Conservation (phyloP, 2,113 vertebrate species). For the Myotis lucifugus region DNA sequence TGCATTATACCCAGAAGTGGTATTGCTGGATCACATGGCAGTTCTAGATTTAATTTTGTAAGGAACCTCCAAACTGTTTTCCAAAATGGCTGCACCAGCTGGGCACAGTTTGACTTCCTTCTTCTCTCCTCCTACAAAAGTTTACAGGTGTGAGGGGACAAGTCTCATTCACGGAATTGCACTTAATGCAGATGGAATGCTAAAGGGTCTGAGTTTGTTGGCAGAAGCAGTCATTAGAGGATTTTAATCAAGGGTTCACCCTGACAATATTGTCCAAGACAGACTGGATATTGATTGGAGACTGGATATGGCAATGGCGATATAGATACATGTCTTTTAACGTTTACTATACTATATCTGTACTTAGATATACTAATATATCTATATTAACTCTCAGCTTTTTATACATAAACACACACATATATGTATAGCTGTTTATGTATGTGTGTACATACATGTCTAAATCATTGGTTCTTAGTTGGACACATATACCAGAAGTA, state of each 20-base stretch:
- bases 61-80: background rate
- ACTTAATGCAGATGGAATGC: constrained; percentile 1
- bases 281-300: background rate
- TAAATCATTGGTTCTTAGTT: background rate
- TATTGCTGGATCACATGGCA: background rate
- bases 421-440: background rate
- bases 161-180: background rate
- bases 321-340: background rate
- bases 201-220: background rate
- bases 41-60: background rate
- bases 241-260: background rate
- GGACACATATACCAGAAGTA: background rate
- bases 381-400: background rate
- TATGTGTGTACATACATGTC: background rate
- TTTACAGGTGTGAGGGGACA: background rate
- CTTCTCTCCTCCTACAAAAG: background rate
- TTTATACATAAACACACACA: background rate
- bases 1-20: background rate
- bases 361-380: background rate
- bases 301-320: background rate
- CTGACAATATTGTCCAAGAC: background rate
- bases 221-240: background rate
- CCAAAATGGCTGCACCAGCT: background rate
- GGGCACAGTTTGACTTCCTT: background rate
- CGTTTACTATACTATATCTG: background rate